Conservation (phyloP, 2,113 vertebrate genomes). For the Chionis minor region DNA sequence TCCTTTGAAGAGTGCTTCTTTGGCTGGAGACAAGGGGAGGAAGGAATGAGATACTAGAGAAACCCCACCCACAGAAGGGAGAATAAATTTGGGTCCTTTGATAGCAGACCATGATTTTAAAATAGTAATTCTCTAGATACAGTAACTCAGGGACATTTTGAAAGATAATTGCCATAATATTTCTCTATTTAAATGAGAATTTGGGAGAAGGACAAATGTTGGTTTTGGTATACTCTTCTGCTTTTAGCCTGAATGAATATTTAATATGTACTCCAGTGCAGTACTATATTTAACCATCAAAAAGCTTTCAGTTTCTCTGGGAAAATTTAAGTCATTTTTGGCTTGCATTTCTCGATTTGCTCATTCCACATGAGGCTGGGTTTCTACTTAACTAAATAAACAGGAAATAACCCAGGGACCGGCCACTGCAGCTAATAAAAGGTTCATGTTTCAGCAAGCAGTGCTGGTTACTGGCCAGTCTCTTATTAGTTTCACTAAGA, state of each 20-base stretch:
- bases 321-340: slow-evolving; percentile 52
- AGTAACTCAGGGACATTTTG: slow-evolving; percentile 67
- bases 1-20: slow-evolving; percentile 34
- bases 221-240: background rate
- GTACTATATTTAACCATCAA: slow-evolving; percentile 34
- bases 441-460: background rate
- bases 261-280: background rate
- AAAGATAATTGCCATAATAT: background rate
- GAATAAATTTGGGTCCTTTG: background rate
- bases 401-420: background rate
- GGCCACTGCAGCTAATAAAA: background rate
- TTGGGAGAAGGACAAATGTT: background rate
- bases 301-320: slow-evolving; percentile 37
- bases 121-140: slow-evolving; percentile 33
- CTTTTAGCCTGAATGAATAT: background rate
- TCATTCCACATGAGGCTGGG: slow-evolving; percentile 23
- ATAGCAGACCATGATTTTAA: slow-evolving; percentile 37
- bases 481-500: background rate
- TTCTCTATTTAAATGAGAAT: slow-evolving; percentile 37
- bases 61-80: background rate
- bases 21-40: background rate
- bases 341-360: background rate
- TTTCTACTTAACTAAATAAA: slow-evolving; percentile 62
- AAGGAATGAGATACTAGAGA: slow-evolving; percentile 11
- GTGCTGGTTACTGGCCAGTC: background rate